A percentile compares a stretch with the other conserved stretches of the same genome.
These are phyloP conservation scores for Ceramica pisi DNA, from an alignment of 2,888 invertebrate genomes.

Conservation along the genomic window DNA sequence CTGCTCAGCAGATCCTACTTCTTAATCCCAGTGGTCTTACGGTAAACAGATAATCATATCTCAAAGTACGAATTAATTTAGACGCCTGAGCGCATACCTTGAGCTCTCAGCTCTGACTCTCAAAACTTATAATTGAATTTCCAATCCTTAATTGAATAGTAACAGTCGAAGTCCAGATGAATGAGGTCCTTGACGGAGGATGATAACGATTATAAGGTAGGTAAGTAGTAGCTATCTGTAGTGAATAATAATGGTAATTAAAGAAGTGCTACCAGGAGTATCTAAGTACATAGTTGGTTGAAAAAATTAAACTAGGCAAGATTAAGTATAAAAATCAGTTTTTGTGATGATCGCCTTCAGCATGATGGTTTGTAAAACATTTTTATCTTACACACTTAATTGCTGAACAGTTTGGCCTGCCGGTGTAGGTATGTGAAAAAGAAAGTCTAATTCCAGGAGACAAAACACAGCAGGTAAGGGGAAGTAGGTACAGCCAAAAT, in stretches of 20 bases:
- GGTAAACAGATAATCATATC: conserved; percentile 72
- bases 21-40: conserved; percentile 57
- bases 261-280: too few species aligned
- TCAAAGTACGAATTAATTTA: conserved; percentile 78
- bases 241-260: neutral
- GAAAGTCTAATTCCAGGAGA: too few species aligned
- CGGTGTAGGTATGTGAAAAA: too few species aligned
- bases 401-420: too few species aligned
- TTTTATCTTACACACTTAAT: too few species aligned
- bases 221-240: conserved; percentile 18
- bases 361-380: too few species aligned
- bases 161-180: conserved; percentile 82
- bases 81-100: conserved; percentile 76
- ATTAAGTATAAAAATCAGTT: too few species aligned
- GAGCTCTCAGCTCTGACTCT: conserved; percentile 73
- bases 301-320: too few species aligned
- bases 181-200: conserved; percentile 71
- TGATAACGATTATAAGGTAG: conserved; percentile 57
- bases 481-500: too few species aligned
- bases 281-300: too few species aligned
- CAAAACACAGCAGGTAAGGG: too few species aligned
- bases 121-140: conserved; percentile 85
- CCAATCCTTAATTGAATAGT: conserved; percentile 83
- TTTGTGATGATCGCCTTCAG: too few species aligned
- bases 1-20: conserved; percentile 27